Percentiles rank a stretch among this genome's conserved stretches.
These are phyloP conservation scores for Autographa pulchrina DNA, from an alignment of 2,888 invertebrate species.

Conservation along the genomic window DNA sequence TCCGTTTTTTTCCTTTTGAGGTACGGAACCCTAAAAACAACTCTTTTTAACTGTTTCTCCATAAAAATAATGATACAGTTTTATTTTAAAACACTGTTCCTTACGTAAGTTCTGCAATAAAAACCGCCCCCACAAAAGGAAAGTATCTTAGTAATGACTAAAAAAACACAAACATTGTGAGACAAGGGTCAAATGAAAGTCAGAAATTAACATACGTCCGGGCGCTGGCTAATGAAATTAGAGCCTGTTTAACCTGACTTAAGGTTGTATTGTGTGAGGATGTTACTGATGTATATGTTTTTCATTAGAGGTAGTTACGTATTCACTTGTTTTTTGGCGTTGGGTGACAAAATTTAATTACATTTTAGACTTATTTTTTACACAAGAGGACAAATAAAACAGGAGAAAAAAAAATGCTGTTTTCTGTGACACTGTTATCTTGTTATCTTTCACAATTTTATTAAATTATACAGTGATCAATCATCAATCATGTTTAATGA, in stretches of 20 bases:
- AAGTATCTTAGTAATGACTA: background rate
- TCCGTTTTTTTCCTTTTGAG: too few relatives aligned
- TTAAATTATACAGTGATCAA: too few relatives aligned
- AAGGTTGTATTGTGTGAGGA: background rate
- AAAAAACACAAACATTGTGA: background rate
- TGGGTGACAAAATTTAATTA: background rate
- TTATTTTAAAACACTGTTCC: background rate
- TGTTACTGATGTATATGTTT: background rate
- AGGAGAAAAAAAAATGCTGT: too few relatives aligned
- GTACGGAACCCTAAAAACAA: too few relatives aligned
- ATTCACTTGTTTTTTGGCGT: background rate
- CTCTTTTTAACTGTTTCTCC: too few relatives aligned
- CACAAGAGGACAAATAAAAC: too few relatives aligned
- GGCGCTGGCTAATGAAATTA: background rate
- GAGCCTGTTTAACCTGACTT: background rate
- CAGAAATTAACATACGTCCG: conserved; percentile 4
- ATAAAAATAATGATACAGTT: too few relatives aligned
- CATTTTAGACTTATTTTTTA: too few relatives aligned
- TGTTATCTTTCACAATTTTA: too few relatives aligned
- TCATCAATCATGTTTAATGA: too few relatives aligned
- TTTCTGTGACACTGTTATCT: too few relatives aligned
- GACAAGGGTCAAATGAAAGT: background rate
- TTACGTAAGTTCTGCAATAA: background rate
- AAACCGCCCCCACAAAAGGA: background rate
- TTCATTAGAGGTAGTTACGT: background rate